phyloP scores from a whole-genome alignment of 2,888 invertebrate species.

The Drosophila mimetica region DNA sequence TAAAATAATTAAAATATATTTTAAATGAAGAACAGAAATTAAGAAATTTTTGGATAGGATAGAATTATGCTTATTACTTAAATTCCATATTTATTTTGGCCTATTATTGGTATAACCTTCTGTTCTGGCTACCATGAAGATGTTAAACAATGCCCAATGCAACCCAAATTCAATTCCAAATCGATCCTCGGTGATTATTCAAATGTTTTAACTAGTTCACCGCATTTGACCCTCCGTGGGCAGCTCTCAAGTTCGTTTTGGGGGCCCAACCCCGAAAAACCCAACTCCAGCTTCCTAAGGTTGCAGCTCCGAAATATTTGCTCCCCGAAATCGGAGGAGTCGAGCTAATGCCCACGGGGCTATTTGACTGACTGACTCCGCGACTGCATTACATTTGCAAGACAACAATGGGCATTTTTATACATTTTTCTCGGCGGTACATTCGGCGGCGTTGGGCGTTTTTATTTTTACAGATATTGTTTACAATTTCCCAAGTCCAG shows the following conservation, averaged over 20 bases:
- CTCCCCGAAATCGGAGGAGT: slow-evolving; percentile 25
- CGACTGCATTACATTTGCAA: slow-evolving; percentile 70
- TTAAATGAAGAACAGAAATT: no score
- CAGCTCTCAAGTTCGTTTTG: slow-evolving; percentile 43
- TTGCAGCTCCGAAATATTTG: slow-evolving; percentile 25
- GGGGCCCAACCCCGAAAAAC: slow-evolving; percentile 32
- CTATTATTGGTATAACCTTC: slow-evolving; percentile 28
- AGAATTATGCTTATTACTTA: no score
- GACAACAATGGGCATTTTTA: slow-evolving; percentile 75
- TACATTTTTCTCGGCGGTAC: slow-evolving; percentile 27
- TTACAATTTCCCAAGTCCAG: slow-evolving; percentile 59
- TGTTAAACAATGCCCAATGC: slow-evolving; percentile 25
- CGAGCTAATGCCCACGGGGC: slow-evolving; percentile 28
- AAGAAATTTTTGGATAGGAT: no score
- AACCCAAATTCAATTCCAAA: slow-evolving; percentile 43
- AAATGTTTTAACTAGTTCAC: slow-evolving; percentile 65
- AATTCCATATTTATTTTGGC: neutral
- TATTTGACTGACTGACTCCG: slow-evolving; percentile 40
- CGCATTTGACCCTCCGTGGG: slow-evolving; percentile 41
- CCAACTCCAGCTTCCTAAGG: slow-evolving; percentile 31
- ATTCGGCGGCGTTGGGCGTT: slow-evolving; percentile 81
- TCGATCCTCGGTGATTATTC: slow-evolving; percentile 50
- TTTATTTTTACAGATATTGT: slow-evolving; percentile 83
- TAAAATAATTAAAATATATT: no score
- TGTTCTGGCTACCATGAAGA: slow-evolving; percentile 27